A percentile compares a stretch with the other conserved stretches of the same genome.
phyloP scores from a whole-genome alignment of 2,113 vertebrate genomes.

The Mormyrus iriodes region DNA sequence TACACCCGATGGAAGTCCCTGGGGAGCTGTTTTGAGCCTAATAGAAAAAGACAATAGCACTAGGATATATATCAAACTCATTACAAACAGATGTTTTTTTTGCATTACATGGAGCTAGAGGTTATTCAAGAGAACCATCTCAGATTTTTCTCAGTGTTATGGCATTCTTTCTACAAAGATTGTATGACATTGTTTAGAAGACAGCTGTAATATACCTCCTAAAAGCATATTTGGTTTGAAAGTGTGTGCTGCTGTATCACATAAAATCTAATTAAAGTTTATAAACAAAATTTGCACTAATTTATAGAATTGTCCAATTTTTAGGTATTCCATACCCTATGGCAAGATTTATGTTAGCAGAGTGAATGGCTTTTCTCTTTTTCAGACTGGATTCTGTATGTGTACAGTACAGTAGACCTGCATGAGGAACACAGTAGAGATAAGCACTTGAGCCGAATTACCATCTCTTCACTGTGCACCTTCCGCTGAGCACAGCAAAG shows the following conservation, averaged over 20 bases:
- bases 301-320: neutral
- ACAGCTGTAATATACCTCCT: neutral
- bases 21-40: neutral
- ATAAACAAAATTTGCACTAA: neutral
- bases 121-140: neutral
- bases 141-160: neutral
- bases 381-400: slow-evolving; percentile 14
- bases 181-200: neutral
- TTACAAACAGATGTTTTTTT: neutral
- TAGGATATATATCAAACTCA: neutral
- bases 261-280: neutral
- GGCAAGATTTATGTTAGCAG: neutral
- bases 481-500: slow-evolving; percentile 75
- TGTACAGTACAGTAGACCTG: slow-evolving; percentile 23
- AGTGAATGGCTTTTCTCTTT: too few species aligned
- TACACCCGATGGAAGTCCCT: neutral
- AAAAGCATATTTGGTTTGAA: neutral
- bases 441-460: slow-evolving; percentile 61
- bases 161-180: neutral
- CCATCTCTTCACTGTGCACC: slow-evolving; percentile 39
- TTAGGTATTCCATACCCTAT: neutral
- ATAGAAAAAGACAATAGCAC: neutral
- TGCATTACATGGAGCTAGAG: neutral
- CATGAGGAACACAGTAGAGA: slow-evolving; percentile 41
- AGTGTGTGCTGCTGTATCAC: neutral